Base-by-base conservation (phyloP, 2,113 vertebrate species). In the Arenaria interpres region DNA sequence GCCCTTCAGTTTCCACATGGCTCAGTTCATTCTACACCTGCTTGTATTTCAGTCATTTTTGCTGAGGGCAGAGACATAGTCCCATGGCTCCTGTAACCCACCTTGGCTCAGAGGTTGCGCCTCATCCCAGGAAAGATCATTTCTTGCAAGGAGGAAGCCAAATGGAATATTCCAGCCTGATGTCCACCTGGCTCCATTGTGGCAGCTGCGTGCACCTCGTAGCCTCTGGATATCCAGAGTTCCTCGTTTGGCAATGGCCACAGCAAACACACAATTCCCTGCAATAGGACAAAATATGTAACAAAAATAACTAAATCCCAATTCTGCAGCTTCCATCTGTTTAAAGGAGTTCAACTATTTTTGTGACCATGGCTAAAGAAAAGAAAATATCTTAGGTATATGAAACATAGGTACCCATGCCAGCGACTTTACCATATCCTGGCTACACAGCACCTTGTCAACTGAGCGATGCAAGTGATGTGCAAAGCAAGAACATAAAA, bases 141-240 rank as follows among this genome's bases (percentile, higher is more conserved):
- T 99, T 37, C 98, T 98, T 68, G 98, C 98, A 66, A 99, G 97
- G 35, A 99, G 97, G 95, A 99, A 99, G 68, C 99, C 98, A 25
- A 99, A 92, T 5, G 99, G 99, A 35, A 99, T 98, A 93, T 98
- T 99, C 99, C 99, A 99, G 81, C 99, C 99, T 2, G 99, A 98
- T 2, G 99, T 99, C 98, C 99, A 99, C 10, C 98, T 98, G 56
- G 98, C 98, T 59, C 98, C 99, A 14, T 93, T 98, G 97, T 99
- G 99, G 92, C 99, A 99, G 94, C 98, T 99, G 85, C 97, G 98
- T 13, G 28, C 93, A 57, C 99, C 99, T 86, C 64, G 96, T 25
- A 99, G 97, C 37, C 97, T 98, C 45, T 89, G 97, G 41, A 99
- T 94, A 67, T 98, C 96, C 95, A 99, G 77, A 79, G 96, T 96